Percentiles rank a stretch among this genome's conserved stretches.
These are phyloP conservation scores for Halichoeres trimaculatus DNA, from an alignment of 2,113 vertebrate species.

Conservation along the genomic window DNA sequence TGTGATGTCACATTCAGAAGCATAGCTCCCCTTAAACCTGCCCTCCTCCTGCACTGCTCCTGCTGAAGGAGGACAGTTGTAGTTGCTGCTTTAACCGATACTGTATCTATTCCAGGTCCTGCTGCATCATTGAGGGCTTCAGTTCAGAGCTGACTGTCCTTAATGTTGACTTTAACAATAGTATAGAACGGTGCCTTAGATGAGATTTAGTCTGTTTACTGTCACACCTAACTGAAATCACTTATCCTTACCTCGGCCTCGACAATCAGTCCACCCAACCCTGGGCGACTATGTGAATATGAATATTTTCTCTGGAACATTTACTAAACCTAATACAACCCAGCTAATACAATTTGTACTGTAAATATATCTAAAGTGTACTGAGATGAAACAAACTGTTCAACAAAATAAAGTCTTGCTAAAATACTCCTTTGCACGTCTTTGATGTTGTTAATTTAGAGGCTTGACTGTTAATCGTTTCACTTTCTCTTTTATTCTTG, in stretches of 20 bases:
- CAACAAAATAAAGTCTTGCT: conserved; percentile 91
- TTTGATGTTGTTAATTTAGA: conserved; percentile 8
- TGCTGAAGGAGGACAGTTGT: conserved; percentile 29
- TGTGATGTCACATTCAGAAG: conserved; percentile 17
- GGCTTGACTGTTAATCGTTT: background rate
- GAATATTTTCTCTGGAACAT: conserved; percentile 72
- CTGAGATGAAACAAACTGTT: conserved; percentile 79
- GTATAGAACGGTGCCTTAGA: conserved; percentile 90
- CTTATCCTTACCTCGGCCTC: conserved; percentile 82
- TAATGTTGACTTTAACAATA: conserved; percentile 70
- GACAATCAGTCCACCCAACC: conserved; percentile 87
- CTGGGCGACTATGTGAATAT: conserved; percentile 72
- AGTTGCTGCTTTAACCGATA: conserved; percentile 64
- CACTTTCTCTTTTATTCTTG: conserved; percentile 46
- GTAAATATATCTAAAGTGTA: conserved; percentile 85
- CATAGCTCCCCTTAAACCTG: background rate
- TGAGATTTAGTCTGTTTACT: conserved; percentile 81
- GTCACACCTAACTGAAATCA: conserved; percentile 76
- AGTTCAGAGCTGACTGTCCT: conserved; percentile 43
- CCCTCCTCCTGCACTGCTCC: conserved; percentile 11
- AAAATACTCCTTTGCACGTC: conserved; percentile 56
- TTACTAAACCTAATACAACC: conserved; percentile 78
- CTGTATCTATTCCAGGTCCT: conserved; percentile 44
- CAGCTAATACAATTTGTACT: conserved; percentile 80
- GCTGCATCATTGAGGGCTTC: conserved; percentile 53